phyloP scores from a whole-genome alignment of 2,113 vertebrate species.

The Ochotona curzoniae region DNA sequence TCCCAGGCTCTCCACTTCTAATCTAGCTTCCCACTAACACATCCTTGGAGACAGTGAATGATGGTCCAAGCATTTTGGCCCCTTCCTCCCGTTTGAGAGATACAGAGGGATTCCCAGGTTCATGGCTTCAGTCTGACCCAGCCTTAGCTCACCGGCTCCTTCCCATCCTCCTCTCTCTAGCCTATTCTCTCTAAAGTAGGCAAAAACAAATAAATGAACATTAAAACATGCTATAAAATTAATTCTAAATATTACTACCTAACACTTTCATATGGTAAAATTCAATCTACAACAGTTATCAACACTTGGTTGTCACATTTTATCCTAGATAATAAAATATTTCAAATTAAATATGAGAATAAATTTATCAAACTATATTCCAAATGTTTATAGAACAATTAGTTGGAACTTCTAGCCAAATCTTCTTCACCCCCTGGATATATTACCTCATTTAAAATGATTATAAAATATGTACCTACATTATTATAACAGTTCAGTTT shows the following conservation, averaged over 20 bases:
- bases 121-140: no score
- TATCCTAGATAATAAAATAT: constrained; percentile 23
- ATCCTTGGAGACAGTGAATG: no score
- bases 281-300: background rate
- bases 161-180: no score
- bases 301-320: constrained; percentile 6
- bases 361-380: constrained; percentile 15
- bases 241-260: background rate
- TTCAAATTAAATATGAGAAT: background rate
- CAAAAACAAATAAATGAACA: no score
- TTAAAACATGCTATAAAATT: background rate
- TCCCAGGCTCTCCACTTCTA: no score
- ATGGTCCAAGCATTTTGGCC: no score
- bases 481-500: constrained; percentile 25
- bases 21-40: no score
- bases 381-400: constrained; percentile 3
- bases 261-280: background rate
- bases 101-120: no score
- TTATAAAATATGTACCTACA: background rate
- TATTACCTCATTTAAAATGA: background rate
- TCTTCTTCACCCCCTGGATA: background rate
- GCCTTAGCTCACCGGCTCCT: no score
- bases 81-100: no score
- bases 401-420: constrained; percentile 1
- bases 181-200: no score